Evolutionary conservation across 2,888 invertebrate genomes (phyloP), one percentile per base, ranked within the genome.

Genomic region (Scaptomyza reducta): DNA sequence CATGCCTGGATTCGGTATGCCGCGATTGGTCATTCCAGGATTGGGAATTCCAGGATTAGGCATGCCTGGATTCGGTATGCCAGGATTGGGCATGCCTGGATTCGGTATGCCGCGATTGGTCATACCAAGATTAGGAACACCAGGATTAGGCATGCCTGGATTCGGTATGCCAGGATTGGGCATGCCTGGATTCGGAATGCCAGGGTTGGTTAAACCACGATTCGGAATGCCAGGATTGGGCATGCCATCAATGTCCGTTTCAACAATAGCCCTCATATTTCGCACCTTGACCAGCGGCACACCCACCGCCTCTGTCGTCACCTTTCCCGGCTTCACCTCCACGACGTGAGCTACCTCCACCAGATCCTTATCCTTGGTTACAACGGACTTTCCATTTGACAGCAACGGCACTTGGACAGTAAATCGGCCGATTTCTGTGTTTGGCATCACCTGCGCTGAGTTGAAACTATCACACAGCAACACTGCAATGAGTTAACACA

Each of bases 371-470:
- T 68, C 68, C 31, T 33, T 44, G n/a, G 58, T 50, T 44, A 86
- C 50, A 18, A 83, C 69, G 31, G 79, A 79, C 47, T 74, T 83
- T 38, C 83, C 86, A 66, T 76, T 77, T 2, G 70, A 63, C 56
- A 86, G 76, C 79, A 84, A 71, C 51, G 88, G 85, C 51, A 86
- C 75, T 22, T 77, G 75, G 16, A 80, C 71, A 9, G 77, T 73
- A 14, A 85, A 68, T 31, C 74, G 67, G 45, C 82, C 83, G 53
- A 83, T 79, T 46, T 84, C 86, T 71, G 71, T 2, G 60, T 56
- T 70, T 61, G 83, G 86, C 70, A 74, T 73, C 71, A 89, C 86
- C 87, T 88, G 85, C 74, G 74, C 89, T 75, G 89, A 60, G 77
- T 89, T 77, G 87, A 62, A 54, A 29, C 71, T 16, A 64, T 49